phyloP scores from a whole-genome alignment of 1,140 invertebrate genomes.

The Vanessa atalanta region DNA sequence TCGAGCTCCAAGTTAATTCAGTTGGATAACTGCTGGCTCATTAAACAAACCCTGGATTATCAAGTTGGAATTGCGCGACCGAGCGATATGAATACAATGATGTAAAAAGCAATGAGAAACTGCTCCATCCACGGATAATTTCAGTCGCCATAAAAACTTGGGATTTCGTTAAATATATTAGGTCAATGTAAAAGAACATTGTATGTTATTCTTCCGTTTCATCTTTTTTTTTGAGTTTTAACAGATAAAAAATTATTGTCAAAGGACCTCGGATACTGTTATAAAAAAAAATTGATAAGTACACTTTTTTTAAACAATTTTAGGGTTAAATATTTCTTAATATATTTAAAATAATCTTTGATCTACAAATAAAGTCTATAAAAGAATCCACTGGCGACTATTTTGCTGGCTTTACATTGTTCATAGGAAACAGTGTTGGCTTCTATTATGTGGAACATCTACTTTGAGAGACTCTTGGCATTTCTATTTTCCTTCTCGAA shows the following conservation, averaged over 20 bases:
- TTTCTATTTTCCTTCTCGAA: too few relatives aligned
- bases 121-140: slow-evolving; percentile 56
- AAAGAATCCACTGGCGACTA: too few relatives aligned
- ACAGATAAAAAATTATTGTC: background rate
- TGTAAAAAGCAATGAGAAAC: slow-evolving; percentile 71
- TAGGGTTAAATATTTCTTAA: too few relatives aligned
- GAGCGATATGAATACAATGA: slow-evolving; percentile 70
- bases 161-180: slow-evolving; percentile 65
- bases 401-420: too few relatives aligned
- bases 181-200: slow-evolving; percentile 66
- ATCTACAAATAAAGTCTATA: too few relatives aligned
- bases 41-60: slow-evolving; percentile 70
- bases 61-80: slow-evolving; percentile 67
- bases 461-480: too few relatives aligned
- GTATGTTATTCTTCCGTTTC: slow-evolving; percentile 66
- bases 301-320: too few relatives aligned
- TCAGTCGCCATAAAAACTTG: slow-evolving; percentile 70
- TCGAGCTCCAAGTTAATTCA: slow-evolving; percentile 55
- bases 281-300: too few relatives aligned
- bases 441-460: too few relatives aligned
- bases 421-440: too few relatives aligned
- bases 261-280: too few relatives aligned
- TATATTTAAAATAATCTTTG: too few relatives aligned
- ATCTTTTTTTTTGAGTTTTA: background rate
- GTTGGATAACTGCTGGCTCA: slow-evolving; percentile 60